These are phyloP conservation scores for Trypoxylon attenuatum DNA, from an alignment of 2,888 invertebrate species.

Conservation along the genomic window DNA sequence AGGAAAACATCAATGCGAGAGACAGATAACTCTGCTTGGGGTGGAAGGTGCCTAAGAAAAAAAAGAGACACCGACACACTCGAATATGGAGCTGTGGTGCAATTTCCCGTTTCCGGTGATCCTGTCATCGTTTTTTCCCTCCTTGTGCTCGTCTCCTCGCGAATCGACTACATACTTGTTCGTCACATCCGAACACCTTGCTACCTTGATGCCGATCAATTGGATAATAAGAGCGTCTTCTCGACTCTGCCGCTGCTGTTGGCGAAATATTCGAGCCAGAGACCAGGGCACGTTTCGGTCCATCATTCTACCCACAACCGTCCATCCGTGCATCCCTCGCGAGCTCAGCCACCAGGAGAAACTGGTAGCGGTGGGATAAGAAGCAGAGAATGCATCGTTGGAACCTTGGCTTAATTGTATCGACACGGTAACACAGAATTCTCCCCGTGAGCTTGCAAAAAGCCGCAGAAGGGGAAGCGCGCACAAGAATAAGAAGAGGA, in stretches of 20 bases:
- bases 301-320: no score
- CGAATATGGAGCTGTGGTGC: slow-evolving; percentile 36
- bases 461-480: neutral
- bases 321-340: no score
- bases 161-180: neutral
- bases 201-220: slow-evolving; percentile 21
- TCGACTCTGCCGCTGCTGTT: neutral
- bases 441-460: neutral
- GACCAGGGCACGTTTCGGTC: slow-evolving; percentile 2
- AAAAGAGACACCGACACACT: slow-evolving; percentile 4
- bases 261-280: slow-evolving; percentile 18
- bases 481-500: neutral
- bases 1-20: slow-evolving; percentile 24
- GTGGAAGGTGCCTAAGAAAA: neutral
- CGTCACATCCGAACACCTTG: slow-evolving; percentile 16
- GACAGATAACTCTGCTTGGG: neutral
- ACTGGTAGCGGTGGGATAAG: no score
- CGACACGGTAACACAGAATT: slow-evolving; percentile 30
- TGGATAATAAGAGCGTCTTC: slow-evolving; percentile 13
- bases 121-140: slow-evolving; percentile 17
- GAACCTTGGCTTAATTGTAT: slow-evolving; percentile 18
- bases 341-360: no score
- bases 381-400: neutral
- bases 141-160: neutral
- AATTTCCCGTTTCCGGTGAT: slow-evolving; percentile 47